Percentiles rank a stretch among this genome's conserved stretches.
These are phyloP conservation scores for Chanos chanos DNA, from an alignment of 2,797 vertebrate genomes.

Conservation along the genomic window DNA sequence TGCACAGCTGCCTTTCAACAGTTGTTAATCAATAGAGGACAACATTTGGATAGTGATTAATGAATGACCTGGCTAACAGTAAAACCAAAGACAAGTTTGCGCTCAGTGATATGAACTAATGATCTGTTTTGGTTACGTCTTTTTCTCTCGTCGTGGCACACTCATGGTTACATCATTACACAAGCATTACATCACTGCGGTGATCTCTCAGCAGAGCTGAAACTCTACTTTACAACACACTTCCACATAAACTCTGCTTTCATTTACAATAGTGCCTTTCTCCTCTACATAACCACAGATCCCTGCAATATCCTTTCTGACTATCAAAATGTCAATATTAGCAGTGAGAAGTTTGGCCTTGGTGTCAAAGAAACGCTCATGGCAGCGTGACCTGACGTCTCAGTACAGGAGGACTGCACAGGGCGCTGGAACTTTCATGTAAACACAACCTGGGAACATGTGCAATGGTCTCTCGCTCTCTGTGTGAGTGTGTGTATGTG, in stretches of 20 bases:
- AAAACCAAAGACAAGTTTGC: too few relatives aligned
- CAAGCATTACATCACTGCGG: too few relatives aligned
- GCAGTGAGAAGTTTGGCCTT: conserved; percentile 36
- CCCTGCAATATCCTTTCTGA: conserved; percentile 24
- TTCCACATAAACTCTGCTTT: neutral
- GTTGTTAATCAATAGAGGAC: too few relatives aligned
- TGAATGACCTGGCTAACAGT: too few relatives aligned
- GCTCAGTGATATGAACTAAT: too few relatives aligned
- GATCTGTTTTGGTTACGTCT: too few relatives aligned
- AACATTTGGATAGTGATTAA: too few relatives aligned
- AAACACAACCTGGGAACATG: conserved; percentile 11
- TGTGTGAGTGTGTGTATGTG: neutral
- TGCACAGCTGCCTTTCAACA: too few relatives aligned
- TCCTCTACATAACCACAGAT: conserved; percentile 16
- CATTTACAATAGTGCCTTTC: conserved; percentile 23
- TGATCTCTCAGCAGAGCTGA: neutral
- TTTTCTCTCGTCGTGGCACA: too few relatives aligned
- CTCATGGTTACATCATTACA: too few relatives aligned
- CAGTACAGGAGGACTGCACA: neutral
- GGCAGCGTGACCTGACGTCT: conserved; percentile 17
- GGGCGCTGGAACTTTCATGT: conserved; percentile 5
- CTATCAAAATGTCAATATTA: conserved; percentile 43
- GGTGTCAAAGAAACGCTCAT: conserved; percentile 16
- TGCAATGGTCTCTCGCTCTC: neutral
- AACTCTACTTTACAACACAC: neutral